Base-by-base conservation (phyloP, 2,888 invertebrate genomes). In the Phalera bucephala region DNA sequence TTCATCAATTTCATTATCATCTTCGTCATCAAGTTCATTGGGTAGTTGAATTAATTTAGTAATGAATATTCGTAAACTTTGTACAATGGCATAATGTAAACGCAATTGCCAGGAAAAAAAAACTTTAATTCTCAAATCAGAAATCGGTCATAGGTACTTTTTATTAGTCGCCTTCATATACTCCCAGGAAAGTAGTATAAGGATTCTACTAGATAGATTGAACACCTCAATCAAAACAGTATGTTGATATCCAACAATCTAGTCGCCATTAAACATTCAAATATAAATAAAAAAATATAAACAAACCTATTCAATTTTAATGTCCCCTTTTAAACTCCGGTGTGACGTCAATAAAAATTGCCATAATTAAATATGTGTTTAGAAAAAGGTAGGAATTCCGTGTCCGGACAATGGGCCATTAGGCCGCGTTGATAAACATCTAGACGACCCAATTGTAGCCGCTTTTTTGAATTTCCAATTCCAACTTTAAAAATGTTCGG, bases 391-490 rank as follows among this genome's bases (percentile, higher is more conserved):
- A 49, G 56, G 53, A 65, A 61, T 66, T 52, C 64, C 52, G 47
- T 64, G 64, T 55, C n/a, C n/a, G 75, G 77, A 87, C 87, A 88
- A 88, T 87, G 69, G 86, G 64, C 87, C 86, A 88, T 88, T 88
- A 87, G 76, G 74, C 51, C 49, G 72, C 64, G 56, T 77, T 78
- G 87, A 88, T 88, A 81, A 76, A 69, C 71, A 87, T 87, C 87
- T 82, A 79, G 72, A 69, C 44, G 58, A 55, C 41, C 40, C 56
- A 60, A 57, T 57, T 59, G 57, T 54, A 54, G 56, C 39, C 48
- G 55, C 48, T 46, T 61, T 59, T 57, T 61, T 55, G 48, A 52
- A 47, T 47, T 50, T 47, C 19, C 36, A 40, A 54, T 47, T 47
- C 19, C 36, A 40, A 54, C 45, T 60, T 55, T 36, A 34, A 48